Evolutionary conservation across 2,797 vertebrate genomes (phyloP), one percentile per base, ranked within the genome.

Genomic region (Bradypodion pumilum): DNA sequence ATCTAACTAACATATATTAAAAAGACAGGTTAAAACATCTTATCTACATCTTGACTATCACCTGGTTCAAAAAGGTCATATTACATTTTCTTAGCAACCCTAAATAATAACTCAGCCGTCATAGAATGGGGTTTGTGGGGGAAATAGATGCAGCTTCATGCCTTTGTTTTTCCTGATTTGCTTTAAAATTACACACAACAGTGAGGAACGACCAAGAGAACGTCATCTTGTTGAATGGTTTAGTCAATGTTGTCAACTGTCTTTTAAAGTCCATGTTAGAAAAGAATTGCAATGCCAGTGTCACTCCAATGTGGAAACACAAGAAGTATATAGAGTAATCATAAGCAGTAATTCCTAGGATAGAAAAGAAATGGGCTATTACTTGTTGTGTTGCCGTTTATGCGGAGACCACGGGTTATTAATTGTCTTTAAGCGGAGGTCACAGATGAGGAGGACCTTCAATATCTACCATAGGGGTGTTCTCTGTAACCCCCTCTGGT

Each of bases 381-480:
- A 97, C 96, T 97, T 97, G 96, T 97, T 94, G 94, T 95, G 96
- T 94, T 96, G 96, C 95, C 95, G 96, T 94, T 97, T 96, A 94
- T 94, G 95, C 95, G 95, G 95, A 95, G 95, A 96, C 93, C 95
- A 97, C 95, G 94, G 95, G 93, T 94, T 95, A 95, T 94, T 94
- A 96, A 96, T 88, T 96, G 96, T 96, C 96, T 97, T 96, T 96
- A 95, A 96, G 95, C 94, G 95, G 94, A 97, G 96, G 95, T 97
- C 95, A 97, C 94, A 94, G 97, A 94, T 96, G 95, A 96, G 94
- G 92, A 97, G 95, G 97, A 97, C 97, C 98, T 98, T 99, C 97
- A 99, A 97, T 99, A 99, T 99, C 98, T 98, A 98, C 98, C 98
- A 97, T 99, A 99, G 93, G 99, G 99, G 94, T 99, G 98, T 94